Percentiles rank a stretch among this genome's conserved stretches.
Evolutionary conservation across 1,140 invertebrate genomes (phyloP).

Genomic region (Chelonus insularis): DNA sequence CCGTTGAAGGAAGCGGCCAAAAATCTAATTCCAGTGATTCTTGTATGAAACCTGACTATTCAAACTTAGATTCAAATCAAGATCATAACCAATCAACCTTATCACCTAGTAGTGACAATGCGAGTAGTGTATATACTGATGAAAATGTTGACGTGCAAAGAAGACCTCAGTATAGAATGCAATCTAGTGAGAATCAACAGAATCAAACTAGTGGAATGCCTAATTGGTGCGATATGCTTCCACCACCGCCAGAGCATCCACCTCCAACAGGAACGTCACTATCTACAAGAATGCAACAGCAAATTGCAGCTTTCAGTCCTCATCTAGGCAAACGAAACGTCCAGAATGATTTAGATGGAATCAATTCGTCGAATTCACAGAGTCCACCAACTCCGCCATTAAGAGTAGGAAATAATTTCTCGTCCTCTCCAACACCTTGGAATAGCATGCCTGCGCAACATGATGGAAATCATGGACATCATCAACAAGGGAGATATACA

Average conservation of each 20-base stretch:
- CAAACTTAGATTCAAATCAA: constrained; percentile 57
- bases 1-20: constrained; percentile 57
- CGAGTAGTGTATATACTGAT: constrained; percentile 58
- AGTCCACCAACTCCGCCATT: constrained; percentile 54
- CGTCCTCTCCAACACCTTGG: constrained; percentile 49
- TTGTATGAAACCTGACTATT: constrained; percentile 60
- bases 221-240: constrained; percentile 78
- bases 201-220: constrained; percentile 58
- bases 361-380: constrained; percentile 48
- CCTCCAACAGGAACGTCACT: constrained; percentile 61
- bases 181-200: constrained; percentile 38
- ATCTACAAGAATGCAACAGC: constrained; percentile 41
- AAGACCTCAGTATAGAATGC: constrained; percentile 44
- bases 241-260: constrained; percentile 79
- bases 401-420: constrained; percentile 47
- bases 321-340: constrained; percentile 49
- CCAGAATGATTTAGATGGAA: constrained; percentile 48
- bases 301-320: constrained; percentile 48
- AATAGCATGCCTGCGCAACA: constrained; percentile 31
- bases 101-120: constrained; percentile 57
- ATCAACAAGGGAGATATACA: constrained; percentile 47
- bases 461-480: constrained; percentile 31
- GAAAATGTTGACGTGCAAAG: constrained; percentile 51
- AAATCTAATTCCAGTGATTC: constrained; percentile 60
- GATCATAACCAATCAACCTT: constrained; percentile 56